Conservation (phyloP, 2,113 vertebrate species). For the Amphiprion ocellaris region DNA sequence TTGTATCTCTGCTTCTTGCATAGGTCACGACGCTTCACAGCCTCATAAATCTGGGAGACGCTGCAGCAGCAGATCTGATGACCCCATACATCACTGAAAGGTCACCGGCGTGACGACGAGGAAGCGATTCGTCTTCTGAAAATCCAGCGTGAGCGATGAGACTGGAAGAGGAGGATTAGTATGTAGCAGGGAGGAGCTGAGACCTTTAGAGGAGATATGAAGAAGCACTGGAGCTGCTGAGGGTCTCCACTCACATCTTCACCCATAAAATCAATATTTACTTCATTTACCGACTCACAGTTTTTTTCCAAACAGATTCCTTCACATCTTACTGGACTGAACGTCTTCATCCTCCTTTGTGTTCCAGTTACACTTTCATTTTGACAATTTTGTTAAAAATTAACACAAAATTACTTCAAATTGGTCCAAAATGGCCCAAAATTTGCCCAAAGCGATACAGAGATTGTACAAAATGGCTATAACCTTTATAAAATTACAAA, state of each 20-base stretch:
- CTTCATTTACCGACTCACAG: too few species aligned
- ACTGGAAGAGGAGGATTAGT: conserved; percentile 34
- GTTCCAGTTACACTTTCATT: too few species aligned
- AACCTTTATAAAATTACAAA: too few species aligned
- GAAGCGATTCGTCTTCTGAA: conserved; percentile 15
- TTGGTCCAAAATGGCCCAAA: too few species aligned
- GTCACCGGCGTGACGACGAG: conserved; percentile 1
- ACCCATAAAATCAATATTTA: too few species aligned
- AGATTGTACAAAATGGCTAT: too few species aligned
- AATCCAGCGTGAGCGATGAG: not conserved
- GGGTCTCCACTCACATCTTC: not conserved
- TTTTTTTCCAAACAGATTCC: too few species aligned
- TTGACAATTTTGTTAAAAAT: too few species aligned
- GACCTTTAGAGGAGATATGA: conserved; percentile 28
- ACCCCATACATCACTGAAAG: conserved; percentile 65
- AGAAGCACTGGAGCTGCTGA: not conserved
- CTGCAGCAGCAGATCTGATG: conserved; percentile 18
- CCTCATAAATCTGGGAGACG: conserved; percentile 53
- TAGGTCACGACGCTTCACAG: conserved; percentile 26
- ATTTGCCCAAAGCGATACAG: too few species aligned
- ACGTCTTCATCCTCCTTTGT: too few species aligned
- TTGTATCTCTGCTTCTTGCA: not conserved
- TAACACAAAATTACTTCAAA: too few species aligned
- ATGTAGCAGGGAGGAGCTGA: conserved; percentile 30
- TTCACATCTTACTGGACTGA: too few species aligned